Evolutionary conservation across 2,888 invertebrate genomes (phyloP).

Genomic region (Macrophya alboannulata): DNA sequence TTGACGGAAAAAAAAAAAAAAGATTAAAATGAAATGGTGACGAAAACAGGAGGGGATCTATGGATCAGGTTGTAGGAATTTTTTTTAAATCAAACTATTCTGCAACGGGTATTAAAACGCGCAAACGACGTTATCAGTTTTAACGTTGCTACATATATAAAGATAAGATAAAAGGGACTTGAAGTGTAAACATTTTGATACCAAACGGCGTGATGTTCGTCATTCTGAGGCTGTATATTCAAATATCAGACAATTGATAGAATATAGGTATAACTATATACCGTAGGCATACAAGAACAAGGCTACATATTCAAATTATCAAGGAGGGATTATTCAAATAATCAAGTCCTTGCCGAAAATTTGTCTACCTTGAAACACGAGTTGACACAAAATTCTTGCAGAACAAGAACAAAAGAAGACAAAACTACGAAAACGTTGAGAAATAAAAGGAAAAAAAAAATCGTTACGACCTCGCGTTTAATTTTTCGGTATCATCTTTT

Average conservation of each 20-base stretch:
- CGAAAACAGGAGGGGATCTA: neutral
- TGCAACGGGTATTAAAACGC: slow-evolving; percentile 13
- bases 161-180: slow-evolving; percentile 20
- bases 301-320: too few species aligned
- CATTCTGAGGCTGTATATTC: slow-evolving; percentile 22
- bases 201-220: neutral
- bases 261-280: neutral
- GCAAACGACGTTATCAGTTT: slow-evolving; percentile 35
- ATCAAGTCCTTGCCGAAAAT: slow-evolving; percentile 17
- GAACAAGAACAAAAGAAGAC: neutral
- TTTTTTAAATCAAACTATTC: slow-evolving; percentile 21
- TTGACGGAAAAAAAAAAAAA: neutral
- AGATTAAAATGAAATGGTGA: neutral
- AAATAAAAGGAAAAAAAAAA: neutral
- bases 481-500: neutral
- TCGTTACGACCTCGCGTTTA: neutral
- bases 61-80: neutral
- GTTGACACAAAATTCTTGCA: neutral
- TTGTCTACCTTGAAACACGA: neutral
- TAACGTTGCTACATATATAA: slow-evolving; percentile 33
- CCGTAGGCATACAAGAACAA: neutral
- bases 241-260: slow-evolving; percentile 20
- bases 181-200: slow-evolving; percentile 24
- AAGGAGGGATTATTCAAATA: neutral
- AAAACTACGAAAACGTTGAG: neutral